Evolutionary conservation across 2,113 vertebrate species (phyloP), one percentile per base, ranked within the genome.

Genomic region (Charadrius vociferus): DNA sequence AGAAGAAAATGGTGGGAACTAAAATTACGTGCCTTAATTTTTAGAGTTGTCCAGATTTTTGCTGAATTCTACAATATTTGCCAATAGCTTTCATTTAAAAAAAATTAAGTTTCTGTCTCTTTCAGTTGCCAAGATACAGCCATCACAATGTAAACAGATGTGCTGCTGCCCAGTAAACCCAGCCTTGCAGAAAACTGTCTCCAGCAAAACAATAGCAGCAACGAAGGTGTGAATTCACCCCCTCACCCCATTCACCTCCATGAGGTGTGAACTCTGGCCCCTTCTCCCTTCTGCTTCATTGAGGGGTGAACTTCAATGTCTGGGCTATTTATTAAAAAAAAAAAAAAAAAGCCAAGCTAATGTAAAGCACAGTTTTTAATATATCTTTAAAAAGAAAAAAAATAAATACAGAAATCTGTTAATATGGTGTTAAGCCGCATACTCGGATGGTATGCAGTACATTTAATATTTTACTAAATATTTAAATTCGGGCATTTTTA

Each of bases 151-250:
- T 96, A 96, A 92, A 86, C 70, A 94, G 87, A 94, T 95, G 85
- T 95, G 91, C 85, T 96, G 85, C 94, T 96, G 77, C 83, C 71
- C 88, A 93, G 63, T 95, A 96, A 95, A 95, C 78, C 93, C 83
- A 87, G 80, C 82, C 96, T 92, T 88, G 90, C 92, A 95, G 88
- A 80, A 95, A 95, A 91, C 62, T 95, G 83, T 87, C 81, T 96
- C 81, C 90, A 95, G 83, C 87, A 86, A 93, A 89, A 93, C 81
- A 95, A 93, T 92, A 94, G 93, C 95, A 94, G 70, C 94, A 93
- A 68, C 22, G 77, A 95, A 91, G 84, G 84, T 95, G 90, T 95
- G 90, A 94, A 87, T 93, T 95, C 96, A 82, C 82, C 86, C 95
- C 75, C 82, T 89, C 86, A 75, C 83, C 91, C 83, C 53, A 67